These are phyloP conservation scores for Hydractinia symbiolongicarpus DNA, from an alignment of 30 jellyfish, hydroid and myxozoan genomes.

Conservation along the genomic window DNA sequence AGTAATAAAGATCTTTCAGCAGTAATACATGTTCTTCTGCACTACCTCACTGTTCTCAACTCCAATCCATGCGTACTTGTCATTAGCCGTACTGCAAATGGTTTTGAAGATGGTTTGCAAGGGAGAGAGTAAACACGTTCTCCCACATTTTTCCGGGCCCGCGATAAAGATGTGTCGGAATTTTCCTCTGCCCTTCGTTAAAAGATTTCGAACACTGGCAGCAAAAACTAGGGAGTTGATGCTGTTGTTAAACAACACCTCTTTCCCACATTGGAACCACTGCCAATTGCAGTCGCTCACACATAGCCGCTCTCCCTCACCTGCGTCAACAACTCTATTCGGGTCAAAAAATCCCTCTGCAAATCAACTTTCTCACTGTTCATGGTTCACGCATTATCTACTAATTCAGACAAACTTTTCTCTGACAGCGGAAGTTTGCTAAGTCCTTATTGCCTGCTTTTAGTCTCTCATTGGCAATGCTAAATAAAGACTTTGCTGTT, in stretches of 20 bases:
- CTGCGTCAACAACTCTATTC: constrained; percentile 21
- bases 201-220: constrained; percentile 29
- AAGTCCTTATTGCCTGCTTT: constrained; percentile 40
- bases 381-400: constrained; percentile 34
- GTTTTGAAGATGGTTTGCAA: constrained; percentile 11
- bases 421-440: constrained; percentile 32
- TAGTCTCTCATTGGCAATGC: constrained; percentile 33
- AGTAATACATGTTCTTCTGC: constrained; percentile 1
- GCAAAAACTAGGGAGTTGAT: constrained; percentile 36
- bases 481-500: constrained; percentile 2
- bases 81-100: constrained; percentile 38
- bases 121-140: constrained; percentile 33
- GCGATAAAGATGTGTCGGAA: constrained; percentile 25
- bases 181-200: constrained; percentile 42
- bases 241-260: constrained; percentile 32
- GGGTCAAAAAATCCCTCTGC: no score
- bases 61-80: constrained; percentile 40
- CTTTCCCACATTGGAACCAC: constrained; percentile 45
- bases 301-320: constrained; percentile 36
- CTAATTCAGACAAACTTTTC: constrained; percentile 16
- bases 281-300: constrained; percentile 28
- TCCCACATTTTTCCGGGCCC: constrained; percentile 39
- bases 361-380: constrained; percentile 19
- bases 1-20: no score
- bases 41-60: constrained; percentile 32